Conservation (phyloP, 1,140 invertebrate genomes). For the honey bee (Apis mellifera) region Amel_HAv3.1 CM009934.2:5249001-5249500, state of each 20-base stretch:
- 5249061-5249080: not conserved
- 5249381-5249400: not conserved
- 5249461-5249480: constrained; percentile 48
- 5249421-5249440: constrained; percentile 9
- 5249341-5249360: not conserved
- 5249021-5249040: not conserved
- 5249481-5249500: constrained; percentile 44
- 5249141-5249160: too few species aligned
- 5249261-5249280: not conserved
- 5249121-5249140: too few species aligned
- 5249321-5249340: too few species aligned
- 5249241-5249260: not conserved
- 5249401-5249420: not conserved
- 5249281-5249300: not conserved
- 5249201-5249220: not conserved
- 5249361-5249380: too few species aligned
- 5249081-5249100: not conserved
- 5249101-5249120: not conserved
- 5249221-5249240: not conserved
- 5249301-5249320: too few species aligned
- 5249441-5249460: constrained; percentile 36
- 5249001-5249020: not conserved
- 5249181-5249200: not conserved
- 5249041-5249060: not conserved
- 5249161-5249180: too few species aligned